A percentile compares a stretch with the other conserved stretches of the same genome.
phyloP scores from a whole-genome alignment of 2,888 invertebrate species.

The Escarpia spicata region DNA sequence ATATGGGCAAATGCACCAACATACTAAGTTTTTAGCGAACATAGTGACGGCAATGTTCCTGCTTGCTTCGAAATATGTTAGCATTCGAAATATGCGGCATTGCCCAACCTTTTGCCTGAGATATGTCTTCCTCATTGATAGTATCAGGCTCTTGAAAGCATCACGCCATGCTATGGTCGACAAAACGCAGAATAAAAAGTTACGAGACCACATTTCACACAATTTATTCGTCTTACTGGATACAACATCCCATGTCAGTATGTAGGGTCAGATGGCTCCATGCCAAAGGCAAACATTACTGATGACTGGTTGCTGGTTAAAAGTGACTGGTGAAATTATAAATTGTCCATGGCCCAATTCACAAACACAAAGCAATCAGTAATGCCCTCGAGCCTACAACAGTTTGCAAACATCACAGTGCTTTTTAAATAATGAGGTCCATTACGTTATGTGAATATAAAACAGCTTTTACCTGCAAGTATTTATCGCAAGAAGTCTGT shows the following conservation, averaged over 20 bases:
- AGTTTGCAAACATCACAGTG: slow-evolving; percentile 17
- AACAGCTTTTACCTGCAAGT: slow-evolving; percentile 19
- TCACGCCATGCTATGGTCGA: background rate
- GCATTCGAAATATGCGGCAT: slow-evolving; percentile 19
- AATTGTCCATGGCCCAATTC: slow-evolving; percentile 21
- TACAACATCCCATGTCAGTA: slow-evolving; percentile 18
- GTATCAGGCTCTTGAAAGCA: background rate
- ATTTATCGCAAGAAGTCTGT: slow-evolving; percentile 17
- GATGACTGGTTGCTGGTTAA: slow-evolving; percentile 7
- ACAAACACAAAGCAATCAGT: slow-evolving; percentile 22
- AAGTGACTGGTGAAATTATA: slow-evolving; percentile 20
- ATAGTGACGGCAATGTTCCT: background rate
- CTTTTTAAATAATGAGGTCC: slow-evolving; percentile 18
- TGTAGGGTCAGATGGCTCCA: background rate
- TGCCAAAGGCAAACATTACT: background rate
- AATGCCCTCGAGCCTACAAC: slow-evolving; percentile 14
- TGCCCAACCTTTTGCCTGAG: background rate
- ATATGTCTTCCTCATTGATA: slow-evolving; percentile 22
- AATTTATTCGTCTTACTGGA: slow-evolving; percentile 1
- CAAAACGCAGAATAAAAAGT: slow-evolving; percentile 6
- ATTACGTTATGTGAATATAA: slow-evolving; percentile 19
- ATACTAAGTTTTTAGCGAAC: background rate
- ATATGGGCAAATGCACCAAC: background rate
- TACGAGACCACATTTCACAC: slow-evolving; percentile 8
- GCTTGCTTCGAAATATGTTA: background rate